A percentile compares a stretch with the other conserved stretches of the same genome.
Evolutionary conservation across 1,140 invertebrate species (phyloP).

Genomic region (Oryctes rhinoceros): DNA sequence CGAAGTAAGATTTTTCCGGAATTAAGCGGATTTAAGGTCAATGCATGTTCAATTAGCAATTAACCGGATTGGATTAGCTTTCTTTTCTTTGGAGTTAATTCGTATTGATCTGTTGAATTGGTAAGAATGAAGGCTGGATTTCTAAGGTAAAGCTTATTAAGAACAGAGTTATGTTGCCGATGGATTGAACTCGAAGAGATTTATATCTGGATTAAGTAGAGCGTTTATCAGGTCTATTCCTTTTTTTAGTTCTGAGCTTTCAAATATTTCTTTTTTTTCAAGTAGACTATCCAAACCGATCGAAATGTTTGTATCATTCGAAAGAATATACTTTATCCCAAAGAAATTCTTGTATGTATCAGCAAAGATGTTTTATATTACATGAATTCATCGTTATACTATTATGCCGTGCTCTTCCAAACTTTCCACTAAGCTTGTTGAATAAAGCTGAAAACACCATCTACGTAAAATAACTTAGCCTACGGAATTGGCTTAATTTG

Average conservation of each 20-base stretch:
- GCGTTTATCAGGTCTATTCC: neutral
- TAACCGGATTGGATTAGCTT: neutral
- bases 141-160: neutral
- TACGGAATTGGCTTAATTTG: constrained; percentile 18
- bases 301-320: neutral
- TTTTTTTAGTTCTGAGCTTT: neutral
- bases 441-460: neutral
- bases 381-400: neutral
- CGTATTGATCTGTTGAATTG: neutral
- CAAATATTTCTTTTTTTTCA: neutral
- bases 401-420: neutral
- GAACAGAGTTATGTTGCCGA: neutral
- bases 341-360: neutral
- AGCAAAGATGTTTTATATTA: neutral
- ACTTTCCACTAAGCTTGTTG: neutral
- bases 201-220: neutral
- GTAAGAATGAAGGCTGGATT: neutral
- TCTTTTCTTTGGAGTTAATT: constrained; percentile 26
- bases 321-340: neutral
- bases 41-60: neutral
- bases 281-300: neutral
- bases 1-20: neutral
- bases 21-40: neutral
- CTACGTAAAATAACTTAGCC: neutral
- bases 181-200: neutral